Conservation (phyloP, 2,113 vertebrate species). For the Solea senegalensis region DNA sequence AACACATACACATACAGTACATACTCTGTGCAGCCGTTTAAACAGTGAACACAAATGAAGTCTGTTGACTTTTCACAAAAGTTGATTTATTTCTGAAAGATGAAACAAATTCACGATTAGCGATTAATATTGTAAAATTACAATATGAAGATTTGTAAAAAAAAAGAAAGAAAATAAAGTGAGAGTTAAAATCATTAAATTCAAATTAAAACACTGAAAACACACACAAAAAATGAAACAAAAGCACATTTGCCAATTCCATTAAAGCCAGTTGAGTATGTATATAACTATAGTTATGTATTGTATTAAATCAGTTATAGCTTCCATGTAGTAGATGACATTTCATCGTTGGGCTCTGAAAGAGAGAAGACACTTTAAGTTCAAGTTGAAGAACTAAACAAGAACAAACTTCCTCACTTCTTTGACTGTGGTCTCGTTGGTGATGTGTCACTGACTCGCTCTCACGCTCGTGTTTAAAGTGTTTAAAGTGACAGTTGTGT, state of each 20-base stretch:
- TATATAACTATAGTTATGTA: no score
- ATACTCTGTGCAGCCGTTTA: no score
- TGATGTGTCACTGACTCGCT: no score
- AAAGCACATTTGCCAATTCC: conserved; percentile 14
- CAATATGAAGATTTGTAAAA: conserved; percentile 39
- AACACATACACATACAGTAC: no score
- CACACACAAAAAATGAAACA: conserved; percentile 37
- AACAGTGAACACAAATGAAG: no score
- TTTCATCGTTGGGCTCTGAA: conserved; percentile 77
- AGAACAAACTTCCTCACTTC: conserved; percentile 33
- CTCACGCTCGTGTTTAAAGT: no score
- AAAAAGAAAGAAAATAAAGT: conserved; percentile 1
- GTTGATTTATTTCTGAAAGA: conserved; percentile 34
- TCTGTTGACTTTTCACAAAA: no score
- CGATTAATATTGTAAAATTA: conserved; percentile 32
- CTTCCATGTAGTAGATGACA: conserved; percentile 46
- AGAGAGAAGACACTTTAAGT: conserved; percentile 33
- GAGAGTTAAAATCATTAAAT: conserved; percentile 13
- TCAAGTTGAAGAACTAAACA: background rate
- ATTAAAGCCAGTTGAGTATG: conserved; percentile 16
- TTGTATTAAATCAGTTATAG: background rate
- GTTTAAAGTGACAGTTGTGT: no score
- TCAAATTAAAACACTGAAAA: conserved; percentile 20
- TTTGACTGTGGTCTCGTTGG: background rate
- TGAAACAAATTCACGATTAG: background rate